Conservation (phyloP, 2,113 vertebrate genomes). For the Marmota flaviventris region DNA sequence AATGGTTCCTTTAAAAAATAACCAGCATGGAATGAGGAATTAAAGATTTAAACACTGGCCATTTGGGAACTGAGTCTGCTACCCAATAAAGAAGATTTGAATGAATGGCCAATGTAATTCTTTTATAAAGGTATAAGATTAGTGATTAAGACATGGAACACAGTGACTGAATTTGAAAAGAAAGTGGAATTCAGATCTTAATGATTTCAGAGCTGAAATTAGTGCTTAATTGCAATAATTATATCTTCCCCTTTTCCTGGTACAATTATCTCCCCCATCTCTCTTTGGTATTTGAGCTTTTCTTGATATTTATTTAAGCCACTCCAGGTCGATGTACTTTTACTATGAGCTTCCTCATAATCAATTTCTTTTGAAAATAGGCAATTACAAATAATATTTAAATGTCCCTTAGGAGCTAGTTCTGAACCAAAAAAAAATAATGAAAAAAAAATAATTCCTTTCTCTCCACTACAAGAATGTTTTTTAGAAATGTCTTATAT, state of each 20-base stretch:
- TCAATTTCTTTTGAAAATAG: slow-evolving; percentile 34
- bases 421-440: background rate
- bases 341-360: slow-evolving; percentile 32
- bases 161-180: slow-evolving; percentile 62
- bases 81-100: background rate
- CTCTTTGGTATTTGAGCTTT: slow-evolving; percentile 38
- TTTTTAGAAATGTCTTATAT: background rate
- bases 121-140: slow-evolving; percentile 55
- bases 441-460: no score
- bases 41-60: slow-evolving; percentile 44
- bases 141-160: slow-evolving; percentile 61
- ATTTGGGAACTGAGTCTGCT: background rate
- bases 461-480: background rate
- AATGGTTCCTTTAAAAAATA: slow-evolving; percentile 8
- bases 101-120: slow-evolving; percentile 10
- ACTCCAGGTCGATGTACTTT: slow-evolving; percentile 11
- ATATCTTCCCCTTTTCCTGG: slow-evolving; percentile 53
- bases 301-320: slow-evolving; percentile 59
- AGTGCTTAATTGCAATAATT: slow-evolving; percentile 67
- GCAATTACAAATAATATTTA: slow-evolving; percentile 13
- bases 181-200: slow-evolving; percentile 67
- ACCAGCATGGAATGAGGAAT: background rate
- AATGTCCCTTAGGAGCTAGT: background rate
- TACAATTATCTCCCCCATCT: slow-evolving; percentile 59
- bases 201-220: slow-evolving; percentile 67